These are phyloP conservation scores for Mesocricetus auratus DNA, from an alignment of 2,113 vertebrate genomes.

Conservation along the genomic window DNA sequence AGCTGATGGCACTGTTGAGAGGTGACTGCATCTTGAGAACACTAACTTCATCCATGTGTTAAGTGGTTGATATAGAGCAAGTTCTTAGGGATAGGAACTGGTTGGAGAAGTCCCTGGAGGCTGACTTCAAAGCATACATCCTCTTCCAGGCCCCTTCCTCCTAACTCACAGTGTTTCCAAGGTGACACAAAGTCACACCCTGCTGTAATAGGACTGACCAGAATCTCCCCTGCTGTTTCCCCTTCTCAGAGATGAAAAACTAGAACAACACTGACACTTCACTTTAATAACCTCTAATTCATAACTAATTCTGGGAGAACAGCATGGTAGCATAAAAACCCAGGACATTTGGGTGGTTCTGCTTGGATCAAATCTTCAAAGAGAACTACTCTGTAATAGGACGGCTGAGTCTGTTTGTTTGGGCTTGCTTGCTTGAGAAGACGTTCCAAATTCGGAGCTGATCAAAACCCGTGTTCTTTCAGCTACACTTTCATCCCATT, in stretches of 20 bases:
- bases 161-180: background rate
- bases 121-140: background rate
- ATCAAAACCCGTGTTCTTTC: background rate
- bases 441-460: slow-evolving; percentile 14
- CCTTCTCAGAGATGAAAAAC: background rate
- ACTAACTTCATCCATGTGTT: background rate
- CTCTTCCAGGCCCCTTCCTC: background rate
- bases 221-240: background rate
- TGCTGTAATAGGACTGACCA: too few species aligned
- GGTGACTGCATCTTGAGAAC: background rate
- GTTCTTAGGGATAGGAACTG: background rate
- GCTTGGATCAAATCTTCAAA: background rate
- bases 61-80: background rate
- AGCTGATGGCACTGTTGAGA: background rate
- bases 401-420: background rate
- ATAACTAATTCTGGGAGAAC: background rate
- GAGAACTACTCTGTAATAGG: background rate
- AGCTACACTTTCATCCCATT: background rate
- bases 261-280: background rate
- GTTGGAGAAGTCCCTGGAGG: background rate
- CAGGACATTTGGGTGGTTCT: background rate
- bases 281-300: background rate
- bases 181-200: background rate
- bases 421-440: background rate
- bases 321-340: background rate